Evolutionary conservation across 2,888 invertebrate genomes (phyloP).

Genomic region (Ophion slaviceki): DNA sequence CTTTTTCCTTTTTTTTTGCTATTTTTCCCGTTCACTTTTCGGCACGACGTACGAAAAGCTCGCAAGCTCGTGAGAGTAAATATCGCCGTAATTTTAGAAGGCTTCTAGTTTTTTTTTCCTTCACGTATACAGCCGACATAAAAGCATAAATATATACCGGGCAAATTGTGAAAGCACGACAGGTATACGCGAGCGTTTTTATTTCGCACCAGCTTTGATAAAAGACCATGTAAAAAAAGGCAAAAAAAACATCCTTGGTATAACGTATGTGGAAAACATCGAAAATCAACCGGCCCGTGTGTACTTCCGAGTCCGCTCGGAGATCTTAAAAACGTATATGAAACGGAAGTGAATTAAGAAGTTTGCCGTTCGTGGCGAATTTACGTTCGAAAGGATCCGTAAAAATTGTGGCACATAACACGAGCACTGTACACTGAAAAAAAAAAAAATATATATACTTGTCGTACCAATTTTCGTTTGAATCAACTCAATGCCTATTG

Average conservation of each 20-base stretch:
- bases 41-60: slow-evolving; percentile 38
- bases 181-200: neutral
- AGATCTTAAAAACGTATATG: too few species aligned
- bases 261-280: neutral
- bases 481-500: too few species aligned
- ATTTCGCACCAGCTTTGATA: slow-evolving; percentile 17
- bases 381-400: too few species aligned
- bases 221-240: neutral
- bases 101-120: neutral
- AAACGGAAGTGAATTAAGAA: too few species aligned
- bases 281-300: too few species aligned
- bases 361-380: too few species aligned
- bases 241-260: neutral
- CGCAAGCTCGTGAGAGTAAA: slow-evolving; percentile 18
- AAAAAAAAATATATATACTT: too few species aligned
- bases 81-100: neutral
- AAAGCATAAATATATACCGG: neutral
- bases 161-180: neutral
- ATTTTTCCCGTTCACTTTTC: neutral
- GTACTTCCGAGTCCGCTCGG: neutral
- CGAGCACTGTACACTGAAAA: too few species aligned
- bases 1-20: neutral
- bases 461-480: too few species aligned
- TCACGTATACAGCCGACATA: neutral
- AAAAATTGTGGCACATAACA: too few species aligned